Evolutionary conservation across 1,140 invertebrate species (phyloP), one percentile per base, ranked within the genome.

Genomic region (Pseudomyrmex flavicornis): DNA sequence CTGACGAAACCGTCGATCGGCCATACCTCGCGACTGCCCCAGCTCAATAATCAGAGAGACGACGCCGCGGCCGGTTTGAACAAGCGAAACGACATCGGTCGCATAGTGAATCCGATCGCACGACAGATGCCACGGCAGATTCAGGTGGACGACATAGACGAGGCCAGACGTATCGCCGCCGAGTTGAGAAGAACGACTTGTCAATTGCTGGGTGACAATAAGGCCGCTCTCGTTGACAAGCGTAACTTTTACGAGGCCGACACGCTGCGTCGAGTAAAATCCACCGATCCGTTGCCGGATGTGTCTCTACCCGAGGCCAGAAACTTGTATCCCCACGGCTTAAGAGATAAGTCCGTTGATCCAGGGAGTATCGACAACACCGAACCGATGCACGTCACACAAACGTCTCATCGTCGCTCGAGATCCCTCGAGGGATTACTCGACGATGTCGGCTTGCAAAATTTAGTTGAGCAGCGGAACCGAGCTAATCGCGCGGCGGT

Each of bases 241-340:
- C 96, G 96, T 91, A 97, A 97, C 91, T 95, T 97, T 65, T 97
- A 97, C 84, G 96, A 97, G 91, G 96, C 96, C 0, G 96, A 96
- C 70, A 95, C 95, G 8, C 91, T 96, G 10, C 96, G 95, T 86
- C 92, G 95, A 75, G 95, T 95, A 3, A 96, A 96, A 91, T 92
- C 93, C 0, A 93, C 91, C 1, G 93, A 93, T 63, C 92, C 91
- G 0, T 54, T 92, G 12, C 88, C 91, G 0, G 92, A 93, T 46
- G 73, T 90, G 3, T 86, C 88, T 0, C 65, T 88, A 2, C 83
- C 76, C 9, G 92, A 91, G 77, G 92, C 95, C 46, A 95, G 95
- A 88, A 95, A 95, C 84, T 93, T 95, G 20, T 96, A 95, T 82
- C 94, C 94, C 2, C 90, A 93, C 1, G 94, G 93, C 13, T 91